Base-by-base conservation (phyloP, 2,113 vertebrate species). In the Chamaetylas fuelleborni region DNA sequence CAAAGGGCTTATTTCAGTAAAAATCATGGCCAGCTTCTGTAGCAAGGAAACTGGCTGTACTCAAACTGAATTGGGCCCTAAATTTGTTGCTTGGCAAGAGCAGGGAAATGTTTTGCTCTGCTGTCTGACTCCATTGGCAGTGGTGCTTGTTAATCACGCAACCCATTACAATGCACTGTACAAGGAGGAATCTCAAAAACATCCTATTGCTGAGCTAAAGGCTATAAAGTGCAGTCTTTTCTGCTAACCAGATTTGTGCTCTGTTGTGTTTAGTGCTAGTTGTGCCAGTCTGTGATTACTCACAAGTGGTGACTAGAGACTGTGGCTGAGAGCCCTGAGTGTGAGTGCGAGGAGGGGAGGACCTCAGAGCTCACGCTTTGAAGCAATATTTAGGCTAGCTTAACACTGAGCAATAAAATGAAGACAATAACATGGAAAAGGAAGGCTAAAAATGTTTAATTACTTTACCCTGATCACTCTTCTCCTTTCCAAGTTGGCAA, bases 21-120 rank as follows among this genome's bases (percentile, higher is more conserved):
- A 95, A 96, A 86, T 92, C 92, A 81, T 26, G 57, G 79, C 56
- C 85, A 96, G 48, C 69, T 94, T 67, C 85, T 90, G 64, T 56
- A 93, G 76, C 69, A 93, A 88, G 88, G 88, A 96, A 95, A 86
- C 95, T 96, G 94, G 80, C 80, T 96, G 94, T 86, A 56, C 88
- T 96, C 72, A 45, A 40, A 58, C 72, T 92, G 93, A 93, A 88
- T 79, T 96, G 90, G 69, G 53, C 72, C 90, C 53, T 88, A 90
- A 93, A 97, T 97, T 93, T 94, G 82, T 93, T 84, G 69, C 48
- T 86, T 97, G 94, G 95, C 94, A 95, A 78, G 85, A 90, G 60
- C 45, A 83, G 9, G 69, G 72, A 86, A 83, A 61, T 95, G 76
- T 92, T 96, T 94, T 97, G 67, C 88, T 95, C 88, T 93, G 60